Evolutionary conservation across 2,797 vertebrate genomes (phyloP).

Genomic region (Hypotaenidia philippensis): DNA sequence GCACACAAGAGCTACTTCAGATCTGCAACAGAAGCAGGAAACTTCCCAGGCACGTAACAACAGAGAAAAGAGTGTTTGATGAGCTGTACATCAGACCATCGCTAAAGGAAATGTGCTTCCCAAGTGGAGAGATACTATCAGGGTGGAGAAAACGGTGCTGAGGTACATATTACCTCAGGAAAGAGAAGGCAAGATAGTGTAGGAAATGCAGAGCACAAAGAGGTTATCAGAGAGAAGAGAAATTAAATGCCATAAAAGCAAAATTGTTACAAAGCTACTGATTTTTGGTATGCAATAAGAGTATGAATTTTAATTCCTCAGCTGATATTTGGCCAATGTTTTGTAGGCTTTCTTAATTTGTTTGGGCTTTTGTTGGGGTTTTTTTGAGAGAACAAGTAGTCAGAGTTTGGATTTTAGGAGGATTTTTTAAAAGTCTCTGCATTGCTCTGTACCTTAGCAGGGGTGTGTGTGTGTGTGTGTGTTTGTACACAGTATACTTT

Average conservation of each 20-base stretch:
- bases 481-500: not conserved
- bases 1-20: not conserved
- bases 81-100: not conserved
- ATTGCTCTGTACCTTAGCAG: not conserved
- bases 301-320: not conserved
- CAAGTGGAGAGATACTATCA: not conserved
- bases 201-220: not conserved
- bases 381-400: not conserved
- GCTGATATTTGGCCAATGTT: not conserved
- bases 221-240: not conserved
- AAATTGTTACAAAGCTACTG: not conserved
- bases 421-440: not conserved
- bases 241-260: not conserved
- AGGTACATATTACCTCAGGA: not conserved
- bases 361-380: no score
- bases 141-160: not conserved
- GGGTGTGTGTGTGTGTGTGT: not conserved
- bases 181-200: not conserved
- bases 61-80: not conserved
- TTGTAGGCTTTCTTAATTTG: not conserved
- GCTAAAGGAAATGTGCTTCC: not conserved
- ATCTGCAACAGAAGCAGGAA: not conserved
- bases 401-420: not conserved
- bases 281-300: not conserved
- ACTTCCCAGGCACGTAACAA: accelerated